A percentile compares a stretch with the other conserved stretches of the same genome.
These are phyloP conservation scores for Murina feae DNA, from an alignment of 2,113 vertebrate genomes.

Conservation along the genomic window DNA sequence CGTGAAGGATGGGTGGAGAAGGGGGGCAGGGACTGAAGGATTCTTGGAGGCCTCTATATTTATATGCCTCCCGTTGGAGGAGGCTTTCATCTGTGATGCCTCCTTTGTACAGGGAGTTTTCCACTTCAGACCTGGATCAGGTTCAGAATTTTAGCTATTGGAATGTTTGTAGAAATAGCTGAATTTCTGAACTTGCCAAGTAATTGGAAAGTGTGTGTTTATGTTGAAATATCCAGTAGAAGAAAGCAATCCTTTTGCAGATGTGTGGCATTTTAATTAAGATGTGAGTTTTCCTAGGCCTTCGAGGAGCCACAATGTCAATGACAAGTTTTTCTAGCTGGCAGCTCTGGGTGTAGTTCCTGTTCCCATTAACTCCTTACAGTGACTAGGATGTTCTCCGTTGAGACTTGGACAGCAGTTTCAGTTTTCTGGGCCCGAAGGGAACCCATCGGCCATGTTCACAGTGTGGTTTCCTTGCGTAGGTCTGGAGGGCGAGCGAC, in stretches of 20 bases:
- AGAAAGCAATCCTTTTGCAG: background rate
- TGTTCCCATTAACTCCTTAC: background rate
- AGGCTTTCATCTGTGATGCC: background rate
- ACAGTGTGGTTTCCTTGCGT: background rate
- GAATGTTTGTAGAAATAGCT: background rate
- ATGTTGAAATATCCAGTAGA: background rate
- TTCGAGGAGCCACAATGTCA: background rate
- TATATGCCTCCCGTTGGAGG: background rate
- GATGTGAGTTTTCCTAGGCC: background rate
- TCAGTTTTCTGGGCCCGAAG: background rate
- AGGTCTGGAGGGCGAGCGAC: slow-evolving; percentile 98
- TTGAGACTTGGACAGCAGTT: background rate
- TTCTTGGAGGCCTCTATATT: background rate
- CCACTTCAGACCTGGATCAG: background rate
- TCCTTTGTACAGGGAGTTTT: background rate
- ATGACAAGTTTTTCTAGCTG: background rate
- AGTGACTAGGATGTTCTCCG: background rate
- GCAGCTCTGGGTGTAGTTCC: background rate
- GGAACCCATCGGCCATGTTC: background rate
- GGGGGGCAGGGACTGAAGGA: background rate
- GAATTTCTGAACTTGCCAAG: background rate
- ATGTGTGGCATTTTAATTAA: background rate
- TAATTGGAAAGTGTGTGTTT: background rate
- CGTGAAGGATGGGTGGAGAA: background rate
- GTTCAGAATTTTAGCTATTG: background rate